Base-by-base conservation (phyloP, 2,113 vertebrate species). In the Tyto alba region DNA sequence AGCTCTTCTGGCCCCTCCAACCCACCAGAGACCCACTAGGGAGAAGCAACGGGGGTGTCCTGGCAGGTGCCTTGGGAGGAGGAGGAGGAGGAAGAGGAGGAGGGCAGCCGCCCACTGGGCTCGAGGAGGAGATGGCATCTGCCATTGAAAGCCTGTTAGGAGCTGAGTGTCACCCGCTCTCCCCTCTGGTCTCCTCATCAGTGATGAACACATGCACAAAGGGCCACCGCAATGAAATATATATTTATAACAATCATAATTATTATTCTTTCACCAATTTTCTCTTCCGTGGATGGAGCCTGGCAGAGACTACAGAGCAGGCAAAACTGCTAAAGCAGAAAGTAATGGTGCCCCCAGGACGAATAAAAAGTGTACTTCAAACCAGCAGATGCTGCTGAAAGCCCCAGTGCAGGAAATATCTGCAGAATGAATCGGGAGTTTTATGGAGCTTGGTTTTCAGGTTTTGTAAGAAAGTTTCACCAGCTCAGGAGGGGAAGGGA, bases 331-430 rank as follows among this genome's bases (percentile, higher is more conserved):
- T 98, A 96, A 97, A 96, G 95, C 98, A 96, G 95, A 97, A 97
- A 98, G 97, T 98, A 97, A 98, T 97, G 95, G 97, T 97, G 97
- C 98, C 97, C 98, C 47, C 96, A 98, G 98, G 98, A 98, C 93
- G 69, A 97, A 98, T 98, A 98, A 98, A 98, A 82, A 89, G 90
- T 52, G 63, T 79, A 98, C 98, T 98, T 98, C 98, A 98, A 98
- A 98, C 97, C 95, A 98, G 98, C 98, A 98, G 98, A 98, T 97
- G 97, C 98, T 98, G 98, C 97, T 11, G 97, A 98, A 97, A 98
- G 96, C 95, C 96, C 97, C 98, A 90, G 96, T 9, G 56, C 98
- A 98, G 98, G 98, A 98, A 98, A 98, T 98, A 96, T 97, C 98
- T 98, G 97, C 71, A 97, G 97, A 98, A 98, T 97, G 97, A 97